Evolutionary conservation across 2,113 vertebrate genomes (phyloP), one percentile per base, ranked within the genome.

Genomic region (Triplophysa siluroides): DNA sequence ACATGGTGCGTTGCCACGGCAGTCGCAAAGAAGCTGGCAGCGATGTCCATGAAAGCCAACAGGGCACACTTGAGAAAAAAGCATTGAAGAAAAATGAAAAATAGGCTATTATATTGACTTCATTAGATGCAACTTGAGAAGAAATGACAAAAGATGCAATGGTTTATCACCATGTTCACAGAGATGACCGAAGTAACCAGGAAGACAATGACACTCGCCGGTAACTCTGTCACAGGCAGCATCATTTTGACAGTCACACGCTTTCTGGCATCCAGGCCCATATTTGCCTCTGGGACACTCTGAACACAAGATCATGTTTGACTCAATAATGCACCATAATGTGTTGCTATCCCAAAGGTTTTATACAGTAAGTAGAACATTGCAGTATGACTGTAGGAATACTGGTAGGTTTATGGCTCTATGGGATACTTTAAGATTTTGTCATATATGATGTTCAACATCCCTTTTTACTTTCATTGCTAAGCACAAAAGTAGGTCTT

Each of bases 161-260:
- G 11, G 71, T 78, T 4, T 69, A 95, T 95, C 91, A 99, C 98
- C 9, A 66, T 97, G 94, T 69, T 98, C 92, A n/a, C 98, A 99
- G 14, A 89, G 76, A 73, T 91, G 93, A n/a, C 98, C 97, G 0
- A 96, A 98, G 89, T 58, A 93, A 9, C 98, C 97, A 0, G 87
- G 75, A 0, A 84, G 7, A 2, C 98, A 99, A 83, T 0, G 92
- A 86, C 98, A 99, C 69, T 87, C 52, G 0, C 97, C 98, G 0
- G 88, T 94, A 63, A 85, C 79, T 0, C 88, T 86, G 82, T 97
- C 91, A 8, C 98, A 99, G 3, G 90, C 91, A 26, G 85, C 76
- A 0, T 94, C 93, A 86, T 95, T 93, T 19, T 16, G 89, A 87
- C 98, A 99, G 66, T 88, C 11, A 47, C 97, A 98, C 2, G 13